Evolutionary conservation across 30 jellyfish, hydroid and myxozoan genomes (phyloP).

Genomic region (Mastigias papua): DNA sequence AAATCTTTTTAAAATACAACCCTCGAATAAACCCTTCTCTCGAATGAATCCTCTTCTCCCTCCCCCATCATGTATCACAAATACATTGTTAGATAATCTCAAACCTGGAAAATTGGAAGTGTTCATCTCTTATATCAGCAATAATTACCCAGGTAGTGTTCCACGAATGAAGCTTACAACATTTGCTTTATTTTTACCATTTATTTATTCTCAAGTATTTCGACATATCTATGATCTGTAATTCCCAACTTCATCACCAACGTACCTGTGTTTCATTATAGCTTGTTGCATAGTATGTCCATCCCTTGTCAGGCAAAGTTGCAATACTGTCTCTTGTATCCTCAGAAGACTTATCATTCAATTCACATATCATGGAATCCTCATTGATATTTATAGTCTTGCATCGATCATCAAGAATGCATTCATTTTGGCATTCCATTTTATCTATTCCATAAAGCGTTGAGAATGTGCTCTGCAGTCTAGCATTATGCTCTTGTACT

Average conservation of each 20-base stretch:
- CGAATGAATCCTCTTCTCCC: no score
- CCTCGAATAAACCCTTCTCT: no score
- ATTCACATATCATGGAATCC: conserved; percentile 4
- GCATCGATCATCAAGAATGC: background rate
- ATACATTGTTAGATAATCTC: no score
- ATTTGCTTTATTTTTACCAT: no score
- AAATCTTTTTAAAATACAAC: no score
- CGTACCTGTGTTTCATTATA: conserved; percentile 31
- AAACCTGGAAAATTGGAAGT: no score
- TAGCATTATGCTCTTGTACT: background rate
- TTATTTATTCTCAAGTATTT: background rate
- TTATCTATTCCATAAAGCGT: conserved; percentile 1
- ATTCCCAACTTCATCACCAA: background rate
- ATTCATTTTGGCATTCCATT: conserved; percentile 11
- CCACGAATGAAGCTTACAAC: no score
- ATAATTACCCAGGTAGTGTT: no score
- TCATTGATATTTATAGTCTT: conserved; percentile 21
- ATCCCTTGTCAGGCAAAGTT: background rate
- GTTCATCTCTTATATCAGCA: no score
- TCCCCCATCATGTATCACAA: no score
- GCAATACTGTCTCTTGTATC: background rate
- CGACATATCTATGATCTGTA: background rate
- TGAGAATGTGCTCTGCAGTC: conserved; percentile 10
- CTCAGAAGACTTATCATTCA: conserved; percentile 21
- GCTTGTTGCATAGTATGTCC: conserved; percentile 49